Evolutionary conservation across 2,113 vertebrate genomes (phyloP).

Genomic region (western clawed frog (Xenopus tropicalis)): DNA sequence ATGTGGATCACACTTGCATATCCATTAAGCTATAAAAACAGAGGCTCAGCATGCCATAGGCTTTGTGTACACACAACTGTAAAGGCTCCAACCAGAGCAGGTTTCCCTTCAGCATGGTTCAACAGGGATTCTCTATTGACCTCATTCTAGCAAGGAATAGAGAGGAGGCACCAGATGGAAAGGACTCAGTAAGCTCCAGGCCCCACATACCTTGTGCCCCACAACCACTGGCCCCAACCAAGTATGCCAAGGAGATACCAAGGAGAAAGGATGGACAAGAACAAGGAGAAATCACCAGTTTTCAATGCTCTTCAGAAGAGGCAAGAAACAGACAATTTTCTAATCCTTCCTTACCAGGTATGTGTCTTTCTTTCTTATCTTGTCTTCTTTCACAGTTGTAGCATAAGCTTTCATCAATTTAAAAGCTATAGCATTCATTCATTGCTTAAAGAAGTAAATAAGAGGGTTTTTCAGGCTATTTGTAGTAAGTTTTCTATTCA

Average conservation of each 20-base stretch:
- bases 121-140: background rate
- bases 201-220: slow-evolving; percentile 49
- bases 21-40: slow-evolving; percentile 19
- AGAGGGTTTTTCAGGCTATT: no score
- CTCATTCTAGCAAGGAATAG: background rate
- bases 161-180: background rate
- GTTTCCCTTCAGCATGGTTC: slow-evolving; percentile 19
- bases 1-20: slow-evolving; percentile 54
- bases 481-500: no score
- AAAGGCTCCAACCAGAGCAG: background rate
- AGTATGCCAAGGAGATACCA: background rate
- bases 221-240: slow-evolving; percentile 40
- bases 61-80: background rate
- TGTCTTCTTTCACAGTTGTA: no score
- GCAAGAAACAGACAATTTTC: background rate
- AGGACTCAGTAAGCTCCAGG: background rate
- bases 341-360: background rate
- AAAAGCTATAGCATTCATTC: no score
- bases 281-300: background rate
- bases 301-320: background rate
- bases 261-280: background rate
- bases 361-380: no score
- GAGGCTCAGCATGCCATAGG: slow-evolving; percentile 19
- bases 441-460: no score
- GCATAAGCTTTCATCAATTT: no score